These are phyloP conservation scores for Drosophila sucinea DNA, from an alignment of 1,140 invertebrate genomes.

Conservation along the genomic window DNA sequence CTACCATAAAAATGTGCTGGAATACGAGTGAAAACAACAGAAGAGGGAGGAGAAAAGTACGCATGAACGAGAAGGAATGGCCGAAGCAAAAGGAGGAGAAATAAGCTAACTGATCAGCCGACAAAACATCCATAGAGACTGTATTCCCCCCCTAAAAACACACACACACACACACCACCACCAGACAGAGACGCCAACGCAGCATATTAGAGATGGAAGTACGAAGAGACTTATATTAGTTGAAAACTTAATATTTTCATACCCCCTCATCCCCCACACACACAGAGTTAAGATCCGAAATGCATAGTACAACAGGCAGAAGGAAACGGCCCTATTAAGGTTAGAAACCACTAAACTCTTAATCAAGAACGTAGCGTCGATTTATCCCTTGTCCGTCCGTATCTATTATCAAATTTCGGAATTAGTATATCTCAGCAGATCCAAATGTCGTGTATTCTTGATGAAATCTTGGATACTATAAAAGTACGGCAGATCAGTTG, in stretches of 20 bases:
- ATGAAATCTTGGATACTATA: too few species aligned
- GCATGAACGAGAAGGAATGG: background rate
- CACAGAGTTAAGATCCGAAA: too few species aligned
- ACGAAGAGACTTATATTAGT: background rate
- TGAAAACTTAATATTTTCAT: background rate
- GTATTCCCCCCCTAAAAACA: slow-evolving; percentile 29
- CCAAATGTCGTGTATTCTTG: too few species aligned
- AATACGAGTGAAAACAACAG: slow-evolving; percentile 86
- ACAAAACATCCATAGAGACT: slow-evolving; percentile 53
- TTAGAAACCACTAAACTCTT: too few species aligned
- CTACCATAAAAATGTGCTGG: slow-evolving; percentile 96
- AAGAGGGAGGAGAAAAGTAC: background rate
- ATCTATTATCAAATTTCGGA: too few species aligned
- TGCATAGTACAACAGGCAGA: background rate
- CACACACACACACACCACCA: slow-evolving; percentile 19
- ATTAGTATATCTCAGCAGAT: too few species aligned
- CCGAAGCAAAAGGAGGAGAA: slow-evolving; percentile 5
- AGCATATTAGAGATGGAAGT: slow-evolving; percentile 8
- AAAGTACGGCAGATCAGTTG: too few species aligned
- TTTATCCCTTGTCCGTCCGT: too few species aligned
- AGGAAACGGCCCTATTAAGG: background rate
- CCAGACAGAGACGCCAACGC: background rate
- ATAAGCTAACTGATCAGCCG: slow-evolving; percentile 18
- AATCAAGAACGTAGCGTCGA: background rate
- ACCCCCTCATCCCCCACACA: background rate